Base-by-base conservation (phyloP, 1,140 invertebrate species). In the Odontomachus brunneus region DNA sequence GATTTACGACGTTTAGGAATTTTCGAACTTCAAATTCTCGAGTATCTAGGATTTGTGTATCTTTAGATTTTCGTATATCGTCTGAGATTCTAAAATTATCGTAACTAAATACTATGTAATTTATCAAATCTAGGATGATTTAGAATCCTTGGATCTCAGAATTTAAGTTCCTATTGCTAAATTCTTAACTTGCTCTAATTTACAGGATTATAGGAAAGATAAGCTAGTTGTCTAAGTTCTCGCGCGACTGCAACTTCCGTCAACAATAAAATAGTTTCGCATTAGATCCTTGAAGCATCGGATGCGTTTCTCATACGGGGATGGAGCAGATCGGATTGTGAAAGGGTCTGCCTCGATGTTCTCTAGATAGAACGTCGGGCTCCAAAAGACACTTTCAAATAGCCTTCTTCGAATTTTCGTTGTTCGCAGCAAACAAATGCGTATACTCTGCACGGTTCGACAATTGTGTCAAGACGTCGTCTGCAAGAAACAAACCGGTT, bases 381-480 rank as follows among this genome's bases (percentile, higher is more conserved):
- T 84, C 65, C 55, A 89, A 90, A 14, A 93, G 91, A 86, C 88
- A 92, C 57, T 92, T 91, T 93, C 92, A 93, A 91, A 93, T 93
- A 83, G 74, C 83, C 72, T 93, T 93, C 72, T 92, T 88, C 44
- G 84, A 90, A 7, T 38, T 81, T 17, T 91, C 91, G 51, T 57
- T 80, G 33, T 44, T 88, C 7, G 29, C 84, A 9, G 29, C 73
- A 66, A 92, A 93, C 38, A 93, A 72, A 71, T 93, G 89, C 1
- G 84, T 59, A 19, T 87, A 91, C 65, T 93, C 92, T 7, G 91
- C 49, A 19, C 88, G 83, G 0, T 67, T 84, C 33, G 86, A 84
- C 11, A 93, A 53, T 22, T 86, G 89, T 19, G 60, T 81, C 53
- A 92, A 44, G 2, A 91, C 87, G 29, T 90, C 86, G 53, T 92